Base-by-base conservation (phyloP, 1,140 invertebrate genomes). In the Tetramorium alpestre region DNA sequence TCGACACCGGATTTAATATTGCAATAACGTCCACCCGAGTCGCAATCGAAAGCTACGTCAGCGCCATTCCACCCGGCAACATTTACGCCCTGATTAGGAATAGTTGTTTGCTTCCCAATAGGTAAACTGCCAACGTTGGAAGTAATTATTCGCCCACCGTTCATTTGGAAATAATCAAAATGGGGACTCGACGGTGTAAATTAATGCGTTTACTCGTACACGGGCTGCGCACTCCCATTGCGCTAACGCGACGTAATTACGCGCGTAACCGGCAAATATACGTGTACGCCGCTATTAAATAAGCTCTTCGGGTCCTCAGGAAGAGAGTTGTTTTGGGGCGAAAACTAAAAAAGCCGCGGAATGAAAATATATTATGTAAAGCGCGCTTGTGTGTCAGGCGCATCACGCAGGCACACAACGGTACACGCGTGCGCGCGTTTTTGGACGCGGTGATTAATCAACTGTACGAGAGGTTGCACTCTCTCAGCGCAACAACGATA, bases 81-180 rank as follows among this genome's bases (percentile, higher is more conserved):
- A 60, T 73, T 84, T 33, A 33, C 41, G 54, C 54, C 54, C 54
- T 84, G 80, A 84, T 84, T 84, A 84, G 80, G 80, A 84, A 75
- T 73, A 75, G 41, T 73, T 84, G 69, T 84, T 84, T 75, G 70
- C 54, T 47, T 8, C 41, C 54, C 69, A 75, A 84, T 54, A 84
- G 69, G 80, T 84, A 84, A 84, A 84, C 80, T 75, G 80, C 80
- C 80, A 84, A 84, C 69, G 69, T 84, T 84, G 80, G 69, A 60
- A 75, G 69, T 84, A 84, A 84, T 84, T 84, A 84, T 84, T 84
- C 80, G 80, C 25, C 80, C 54, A 84, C 69, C 80, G 80, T 84
- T 84, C 80, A 84, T 84, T 84, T 75, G 80, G 80, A 84, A 84
- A 84, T 84, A 84, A 84, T 84, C 80, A 84, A 84, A 84, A 84